Percentiles rank a stretch among this genome's conserved stretches.
These are phyloP conservation scores for Ichneumon xanthorius DNA, from an alignment of 2,888 invertebrate genomes.

Conservation along the genomic window DNA sequence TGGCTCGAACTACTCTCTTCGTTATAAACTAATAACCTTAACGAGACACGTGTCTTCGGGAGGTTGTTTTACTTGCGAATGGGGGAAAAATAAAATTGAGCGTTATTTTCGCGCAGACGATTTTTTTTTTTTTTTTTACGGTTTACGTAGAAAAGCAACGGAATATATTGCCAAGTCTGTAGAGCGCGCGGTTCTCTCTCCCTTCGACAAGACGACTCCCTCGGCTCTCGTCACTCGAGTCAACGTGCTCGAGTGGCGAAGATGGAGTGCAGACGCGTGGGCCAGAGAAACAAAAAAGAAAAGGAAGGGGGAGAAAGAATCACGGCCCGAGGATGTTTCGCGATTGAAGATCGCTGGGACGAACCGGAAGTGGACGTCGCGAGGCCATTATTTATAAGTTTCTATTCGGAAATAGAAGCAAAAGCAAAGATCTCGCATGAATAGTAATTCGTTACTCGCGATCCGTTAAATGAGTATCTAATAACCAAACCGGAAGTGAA, in stretches of 20 bases:
- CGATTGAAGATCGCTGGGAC: slow-evolving; percentile 45
- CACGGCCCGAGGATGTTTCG: slow-evolving; percentile 56
- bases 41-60: slow-evolving; percentile 10
- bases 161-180: slow-evolving; percentile 39
- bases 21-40: neutral
- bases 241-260: slow-evolving; percentile 68
- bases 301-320: slow-evolving; percentile 47
- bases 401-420: too few relatives aligned
- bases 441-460: too few relatives aligned
- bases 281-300: slow-evolving; percentile 29
- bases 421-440: too few relatives aligned
- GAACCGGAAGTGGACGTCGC: too few relatives aligned
- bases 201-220: slow-evolving; percentile 44
- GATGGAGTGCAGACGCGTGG: slow-evolving; percentile 32
- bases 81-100: neutral
- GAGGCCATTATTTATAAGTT: too few relatives aligned
- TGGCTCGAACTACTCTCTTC: slow-evolving; percentile 31
- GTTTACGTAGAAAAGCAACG: neutral
- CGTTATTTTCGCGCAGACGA: neutral
- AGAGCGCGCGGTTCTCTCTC: slow-evolving; percentile 13
- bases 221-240: slow-evolving; percentile 52
- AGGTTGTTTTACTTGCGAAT: neutral
- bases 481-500: too few relatives aligned
- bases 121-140: neutral
- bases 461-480: too few relatives aligned